A percentile compares a stretch with the other conserved stretches of the same genome.
Evolutionary conservation across 2,113 vertebrate genomes (phyloP).

Genomic region (Tenrec ecaudatus): DNA sequence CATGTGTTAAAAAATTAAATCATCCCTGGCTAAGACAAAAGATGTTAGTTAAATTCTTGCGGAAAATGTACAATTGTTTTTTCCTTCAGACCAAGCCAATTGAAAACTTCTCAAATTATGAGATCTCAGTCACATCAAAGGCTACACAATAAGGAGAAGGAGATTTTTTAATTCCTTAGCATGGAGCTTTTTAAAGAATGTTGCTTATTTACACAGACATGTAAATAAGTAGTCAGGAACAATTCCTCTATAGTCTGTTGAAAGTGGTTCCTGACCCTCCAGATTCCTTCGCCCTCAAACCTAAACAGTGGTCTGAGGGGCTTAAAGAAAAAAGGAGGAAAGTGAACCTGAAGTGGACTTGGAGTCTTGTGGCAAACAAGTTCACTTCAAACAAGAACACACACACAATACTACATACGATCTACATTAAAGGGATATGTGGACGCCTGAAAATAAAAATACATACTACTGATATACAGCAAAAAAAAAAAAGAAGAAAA

Average conservation of each 20-base stretch:
- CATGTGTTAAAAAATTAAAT: constrained; percentile 92
- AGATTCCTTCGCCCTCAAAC: no score
- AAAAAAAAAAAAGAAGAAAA: no score
- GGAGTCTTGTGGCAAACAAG: no score
- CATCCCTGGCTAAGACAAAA: constrained; percentile 84
- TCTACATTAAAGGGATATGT: no score
- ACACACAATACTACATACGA: no score
- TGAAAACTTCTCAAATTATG: constrained; percentile 82
- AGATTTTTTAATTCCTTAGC: constrained; percentile 76
- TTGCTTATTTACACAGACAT: constrained; percentile 53
- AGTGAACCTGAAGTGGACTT: no score
- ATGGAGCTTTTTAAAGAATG: constrained; percentile 54
- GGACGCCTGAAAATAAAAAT: no score
- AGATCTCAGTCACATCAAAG: constrained; percentile 78
- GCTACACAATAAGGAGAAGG: constrained; percentile 72
- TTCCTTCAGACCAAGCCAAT: constrained; percentile 78
- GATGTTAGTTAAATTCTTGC: constrained; percentile 87
- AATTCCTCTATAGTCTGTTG: neutral
- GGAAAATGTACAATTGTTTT: constrained; percentile 81
- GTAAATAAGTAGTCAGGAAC: neutral
- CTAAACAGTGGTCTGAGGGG: no score
- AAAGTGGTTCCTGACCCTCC: neutral
- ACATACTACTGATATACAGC: no score
- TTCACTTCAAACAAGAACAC: no score
- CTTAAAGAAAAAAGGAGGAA: no score